Conservation (phyloP, 2,888 invertebrate genomes). For the Lacanobia oleracea region DNA sequence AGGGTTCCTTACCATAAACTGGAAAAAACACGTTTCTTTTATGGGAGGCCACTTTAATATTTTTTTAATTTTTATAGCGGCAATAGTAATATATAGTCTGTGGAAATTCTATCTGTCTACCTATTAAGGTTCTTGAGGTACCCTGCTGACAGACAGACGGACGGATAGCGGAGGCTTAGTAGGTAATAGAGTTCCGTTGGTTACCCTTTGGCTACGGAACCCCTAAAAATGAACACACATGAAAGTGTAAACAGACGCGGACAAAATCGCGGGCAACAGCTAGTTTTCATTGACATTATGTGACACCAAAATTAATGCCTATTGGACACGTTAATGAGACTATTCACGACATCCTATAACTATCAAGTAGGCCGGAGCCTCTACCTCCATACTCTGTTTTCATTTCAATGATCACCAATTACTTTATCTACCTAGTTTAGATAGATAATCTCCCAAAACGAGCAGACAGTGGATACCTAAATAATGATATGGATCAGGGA, state of each 20-base stretch:
- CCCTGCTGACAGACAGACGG: too few relatives aligned
- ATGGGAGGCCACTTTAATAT: too few relatives aligned
- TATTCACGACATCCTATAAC: not conserved
- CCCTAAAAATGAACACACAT: too few relatives aligned
- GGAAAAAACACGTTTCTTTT: too few relatives aligned
- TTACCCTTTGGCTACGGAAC: too few relatives aligned
- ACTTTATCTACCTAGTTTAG: not conserved
- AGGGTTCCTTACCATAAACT: too few relatives aligned
- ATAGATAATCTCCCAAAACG: not conserved
- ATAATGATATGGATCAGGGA: constrained; percentile 30
- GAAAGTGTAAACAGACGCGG: not conserved
- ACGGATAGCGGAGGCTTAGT: too few relatives aligned
- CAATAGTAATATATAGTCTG: too few relatives aligned
- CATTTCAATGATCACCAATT: constrained; percentile 4
- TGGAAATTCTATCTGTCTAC: too few relatives aligned
- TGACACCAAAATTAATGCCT: not conserved
- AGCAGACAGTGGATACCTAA: constrained; percentile 10
- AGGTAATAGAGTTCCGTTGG: too few relatives aligned
- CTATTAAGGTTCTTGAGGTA: too few relatives aligned
- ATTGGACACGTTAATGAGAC: not conserved
- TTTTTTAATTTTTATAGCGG: too few relatives aligned
- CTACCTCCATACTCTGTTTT: not conserved
- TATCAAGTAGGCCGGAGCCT: not conserved
- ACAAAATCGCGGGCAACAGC: not conserved
- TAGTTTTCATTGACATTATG: not conserved